phyloP scores from a whole-genome alignment of 2,888 invertebrate genomes.

The Archips crataeganus region DNA sequence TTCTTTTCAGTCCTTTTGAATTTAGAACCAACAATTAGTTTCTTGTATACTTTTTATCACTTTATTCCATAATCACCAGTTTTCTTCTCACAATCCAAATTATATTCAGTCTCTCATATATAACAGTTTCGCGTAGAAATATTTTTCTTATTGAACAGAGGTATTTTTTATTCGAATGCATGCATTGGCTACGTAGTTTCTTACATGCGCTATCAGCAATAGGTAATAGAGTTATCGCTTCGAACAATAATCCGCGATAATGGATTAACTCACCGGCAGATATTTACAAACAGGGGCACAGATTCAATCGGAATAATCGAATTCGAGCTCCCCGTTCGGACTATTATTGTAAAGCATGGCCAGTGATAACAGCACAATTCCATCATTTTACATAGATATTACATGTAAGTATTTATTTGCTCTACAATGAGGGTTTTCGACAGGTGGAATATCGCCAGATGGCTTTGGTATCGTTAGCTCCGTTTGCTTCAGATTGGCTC shows the following conservation, averaged over 20 bases:
- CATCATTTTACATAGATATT: neutral
- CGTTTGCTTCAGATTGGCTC: no score
- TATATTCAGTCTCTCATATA: neutral
- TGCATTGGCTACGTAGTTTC: conserved; percentile 48
- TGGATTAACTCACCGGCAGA: conserved; percentile 77
- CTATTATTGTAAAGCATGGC: conserved; percentile 51
- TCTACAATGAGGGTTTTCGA: no score
- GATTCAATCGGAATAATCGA: conserved; percentile 64
- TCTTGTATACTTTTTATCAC: neutral
- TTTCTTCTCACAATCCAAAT: neutral
- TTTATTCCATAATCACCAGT: neutral
- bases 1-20: neutral
- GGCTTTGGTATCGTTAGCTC: no score
- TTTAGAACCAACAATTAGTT: neutral
- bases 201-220: conserved; percentile 55
- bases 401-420: no score
- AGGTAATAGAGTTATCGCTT: conserved; percentile 74
- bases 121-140: neutral
- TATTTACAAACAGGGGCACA: conserved; percentile 82
- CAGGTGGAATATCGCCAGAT: no score
- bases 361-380: neutral
- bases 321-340: conserved; percentile 60
- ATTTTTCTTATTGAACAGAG: conserved; percentile 12
- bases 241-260: conserved; percentile 82
- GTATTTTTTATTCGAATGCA: conserved; percentile 16